These are phyloP conservation scores for Phortica okadai DNA, from an alignment of 2,888 invertebrate genomes.

Conservation along the genomic window DNA sequence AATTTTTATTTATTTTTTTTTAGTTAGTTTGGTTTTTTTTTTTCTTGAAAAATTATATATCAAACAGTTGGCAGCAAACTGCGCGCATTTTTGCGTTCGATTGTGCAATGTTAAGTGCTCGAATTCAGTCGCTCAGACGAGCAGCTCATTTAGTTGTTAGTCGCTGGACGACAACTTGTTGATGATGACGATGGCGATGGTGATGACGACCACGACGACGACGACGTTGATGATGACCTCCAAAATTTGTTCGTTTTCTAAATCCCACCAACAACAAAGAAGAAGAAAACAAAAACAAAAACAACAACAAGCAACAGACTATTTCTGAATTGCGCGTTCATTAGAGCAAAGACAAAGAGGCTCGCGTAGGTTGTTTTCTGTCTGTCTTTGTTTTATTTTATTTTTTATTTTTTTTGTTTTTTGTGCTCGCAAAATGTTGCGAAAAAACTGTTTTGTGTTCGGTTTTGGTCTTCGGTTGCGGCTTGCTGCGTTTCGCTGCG, in stretches of 20 bases:
- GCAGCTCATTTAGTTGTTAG: not conserved
- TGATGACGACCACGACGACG: slow-evolving; percentile 52
- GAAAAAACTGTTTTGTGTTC: slow-evolving; percentile 6
- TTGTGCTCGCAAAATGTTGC: slow-evolving; percentile 18
- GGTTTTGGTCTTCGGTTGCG: slow-evolving; percentile 11
- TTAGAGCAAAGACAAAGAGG: slow-evolving; percentile 56
- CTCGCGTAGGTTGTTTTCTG: slow-evolving; percentile 13
- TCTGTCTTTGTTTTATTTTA: not conserved
- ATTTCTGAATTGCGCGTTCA: slow-evolving; percentile 57
- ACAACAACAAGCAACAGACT: slow-evolving; percentile 24
- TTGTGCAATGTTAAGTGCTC: slow-evolving; percentile 11
- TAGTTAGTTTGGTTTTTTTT: not conserved
- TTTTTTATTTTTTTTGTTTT: not conserved
- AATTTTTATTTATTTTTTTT: not conserved
- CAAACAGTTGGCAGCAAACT: not conserved
- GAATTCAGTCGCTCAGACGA: not conserved
- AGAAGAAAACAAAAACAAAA: not conserved
- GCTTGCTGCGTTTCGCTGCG: slow-evolving; percentile 4
- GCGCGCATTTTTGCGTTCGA: slow-evolving; percentile 21
- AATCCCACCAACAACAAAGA: not conserved
- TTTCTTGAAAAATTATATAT: not conserved
- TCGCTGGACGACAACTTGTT: not conserved
- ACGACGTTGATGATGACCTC: slow-evolving; percentile 61
- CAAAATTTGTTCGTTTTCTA: slow-evolving; percentile 49
- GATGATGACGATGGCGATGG: slow-evolving; percentile 1